These are phyloP conservation scores for Proisotoma minuta DNA, from an alignment of 2,888 invertebrate genomes.

Conservation along the genomic window DNA sequence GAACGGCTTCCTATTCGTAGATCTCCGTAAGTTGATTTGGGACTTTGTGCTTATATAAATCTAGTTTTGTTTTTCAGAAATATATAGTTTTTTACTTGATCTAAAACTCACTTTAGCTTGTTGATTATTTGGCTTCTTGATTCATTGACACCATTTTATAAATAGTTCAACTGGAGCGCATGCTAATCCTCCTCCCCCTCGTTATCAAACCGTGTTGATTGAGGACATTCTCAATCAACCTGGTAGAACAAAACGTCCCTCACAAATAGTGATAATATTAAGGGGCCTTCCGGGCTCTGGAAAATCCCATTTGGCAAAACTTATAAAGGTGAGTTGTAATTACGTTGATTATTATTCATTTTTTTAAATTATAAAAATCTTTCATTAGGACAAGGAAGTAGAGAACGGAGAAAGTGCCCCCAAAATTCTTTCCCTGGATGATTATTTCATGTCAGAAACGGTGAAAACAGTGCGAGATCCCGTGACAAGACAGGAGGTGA, in stretches of 20 bases:
- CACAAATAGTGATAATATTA: constrained; percentile 75
- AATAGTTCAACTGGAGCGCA: too few relatives aligned
- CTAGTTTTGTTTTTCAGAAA: neutral
- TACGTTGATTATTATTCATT: neutral
- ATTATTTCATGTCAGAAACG: constrained; percentile 87
- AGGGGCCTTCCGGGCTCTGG: constrained; percentile 93
- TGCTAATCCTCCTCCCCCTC: constrained; percentile 33
- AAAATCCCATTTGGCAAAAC: constrained; percentile 82
- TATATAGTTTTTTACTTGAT: too few relatives aligned
- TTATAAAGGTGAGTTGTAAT: constrained; percentile 64
- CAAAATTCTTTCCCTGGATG: constrained; percentile 86
- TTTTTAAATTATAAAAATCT: neutral
- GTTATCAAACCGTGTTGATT: constrained; percentile 57
- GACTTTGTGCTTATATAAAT: too few relatives aligned
- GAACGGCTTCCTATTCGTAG: neutral
- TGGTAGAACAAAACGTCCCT: constrained; percentile 72
- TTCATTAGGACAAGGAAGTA: constrained; percentile 62
- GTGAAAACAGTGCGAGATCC: constrained; percentile 68
- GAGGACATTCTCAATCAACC: constrained; percentile 79
- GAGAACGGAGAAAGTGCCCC: constrained; percentile 79
- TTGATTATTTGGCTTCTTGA: too few relatives aligned
- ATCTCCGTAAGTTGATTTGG: constrained; percentile 1
- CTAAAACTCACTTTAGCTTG: neutral
- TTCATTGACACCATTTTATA: too few relatives aligned
- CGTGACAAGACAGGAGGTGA: constrained; percentile 66